These are phyloP conservation scores for Cygnus olor DNA, from an alignment of 2,797 vertebrate genomes.

Conservation along the genomic window DNA sequence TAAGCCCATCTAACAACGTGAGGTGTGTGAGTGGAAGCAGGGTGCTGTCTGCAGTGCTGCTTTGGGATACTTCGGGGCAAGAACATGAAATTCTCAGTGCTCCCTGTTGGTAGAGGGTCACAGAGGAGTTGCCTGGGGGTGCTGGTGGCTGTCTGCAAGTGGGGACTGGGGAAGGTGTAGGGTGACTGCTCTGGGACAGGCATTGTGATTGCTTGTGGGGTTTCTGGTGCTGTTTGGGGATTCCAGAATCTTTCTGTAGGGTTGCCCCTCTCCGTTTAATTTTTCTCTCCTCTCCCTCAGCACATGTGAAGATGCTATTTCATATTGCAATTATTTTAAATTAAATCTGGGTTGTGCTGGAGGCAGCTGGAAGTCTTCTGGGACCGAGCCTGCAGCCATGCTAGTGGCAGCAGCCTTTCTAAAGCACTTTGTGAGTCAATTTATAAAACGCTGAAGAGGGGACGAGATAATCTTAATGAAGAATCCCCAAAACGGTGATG, in stretches of 20 bases:
- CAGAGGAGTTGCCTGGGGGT: background rate
- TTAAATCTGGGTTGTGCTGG: constrained; percentile 70
- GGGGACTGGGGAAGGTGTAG: background rate
- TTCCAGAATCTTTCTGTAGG: constrained; percentile 46
- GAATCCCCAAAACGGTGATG: background rate
- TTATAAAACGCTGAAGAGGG: background rate
- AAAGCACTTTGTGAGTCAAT: background rate
- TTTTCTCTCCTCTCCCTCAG: constrained; percentile 69
- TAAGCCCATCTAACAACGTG: background rate
- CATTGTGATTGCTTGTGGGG: background rate
- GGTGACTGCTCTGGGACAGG: background rate
- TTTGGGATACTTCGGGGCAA: background rate
- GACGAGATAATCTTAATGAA: background rate
- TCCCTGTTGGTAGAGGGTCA: background rate
- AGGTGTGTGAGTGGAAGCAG: background rate
- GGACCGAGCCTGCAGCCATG: constrained; percentile 41
- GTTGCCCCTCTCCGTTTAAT: constrained; percentile 72
- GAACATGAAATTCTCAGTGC: background rate
- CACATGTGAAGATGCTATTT: constrained; percentile 54
- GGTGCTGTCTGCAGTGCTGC: background rate
- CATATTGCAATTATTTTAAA: constrained; percentile 71
- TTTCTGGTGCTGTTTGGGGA: constrained; percentile 55
- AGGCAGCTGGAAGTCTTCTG: constrained; percentile 51
- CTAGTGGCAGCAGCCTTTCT: constrained; percentile 36
- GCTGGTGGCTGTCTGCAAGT: background rate